Base-by-base conservation (phyloP, 2,797 vertebrate species). In the Sorex maritimensis region DNA sequence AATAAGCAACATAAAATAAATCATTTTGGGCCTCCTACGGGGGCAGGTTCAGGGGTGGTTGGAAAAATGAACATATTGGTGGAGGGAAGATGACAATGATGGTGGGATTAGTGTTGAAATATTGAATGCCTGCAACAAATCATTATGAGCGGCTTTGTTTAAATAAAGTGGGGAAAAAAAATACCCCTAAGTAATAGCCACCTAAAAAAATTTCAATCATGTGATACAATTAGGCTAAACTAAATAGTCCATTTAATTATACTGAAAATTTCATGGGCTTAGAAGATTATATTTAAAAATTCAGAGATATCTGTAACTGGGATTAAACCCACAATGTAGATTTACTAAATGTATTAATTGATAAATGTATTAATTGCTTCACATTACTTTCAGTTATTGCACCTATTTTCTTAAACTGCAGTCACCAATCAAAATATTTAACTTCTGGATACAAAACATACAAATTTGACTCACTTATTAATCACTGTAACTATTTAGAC, bases 181-280 rank as follows among this genome's bases (percentile, higher is more conserved):
- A 52, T 52, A 52, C 49, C 49, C 49, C 10, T 52, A 52, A 52
- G 49, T 14, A 52, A 9, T 52, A 52, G 49, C 13, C 13, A 52
- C 49, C 49, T 52, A 52, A 52, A 52, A 61, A 24, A 91, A 58
- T 81, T 90, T 24, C 12, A 83, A 55, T 81, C 21, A 2, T 65
- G 28, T 52, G n/a, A 73, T 55, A 92, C 81, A 90, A 80, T 34
- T 72, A 85, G 41, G n/a, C 11, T 5, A n/a, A 93, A 93, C 72
- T 71, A 41, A 81, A 34, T 3, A 89, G 6, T 23, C 58, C 78
- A 92, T 86, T n/a, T 77, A 81, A 49, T 92, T 68, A 26, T 65
- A 78, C 7, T 67, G 38, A 46, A 80, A 79, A 63, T n/a, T 5
- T 72, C 2, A 0, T 14, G 7, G 10, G 3, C 4, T 5, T 30